Base-by-base conservation (phyloP, 2,888 invertebrate species). In the Hypolimnas misippus region DNA sequence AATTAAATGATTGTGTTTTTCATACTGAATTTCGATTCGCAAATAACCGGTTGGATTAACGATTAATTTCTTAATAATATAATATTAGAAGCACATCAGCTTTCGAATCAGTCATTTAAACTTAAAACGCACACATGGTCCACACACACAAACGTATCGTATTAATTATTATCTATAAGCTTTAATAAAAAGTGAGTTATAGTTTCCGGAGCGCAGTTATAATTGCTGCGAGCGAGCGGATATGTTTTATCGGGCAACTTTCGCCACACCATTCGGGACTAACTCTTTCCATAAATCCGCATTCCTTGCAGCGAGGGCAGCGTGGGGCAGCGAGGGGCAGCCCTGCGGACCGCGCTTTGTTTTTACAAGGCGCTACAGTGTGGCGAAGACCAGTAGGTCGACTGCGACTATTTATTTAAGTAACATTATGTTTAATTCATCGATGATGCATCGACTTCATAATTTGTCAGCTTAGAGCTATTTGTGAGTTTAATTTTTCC, bases 241-340 rank as follows among this genome's bases (percentile, higher is more conserved):
- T 63, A 59, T 50, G 53, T 60, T 59, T 58, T 62, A 63, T 62
- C 60, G 59, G 58, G 44, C 68, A 58, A 64, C 66, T 70, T 62
- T 69, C 66, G 52, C 64, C 55, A 29, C 46, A 61, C 59, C 35
- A 16, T 53, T 53, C 53, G 44, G 58, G 42, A 16, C 44, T 53
- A 77, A 79, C 76, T 79, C 74, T 70, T 71, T 72, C 72, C 74
- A 77, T 81, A 79, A 79, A 76, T 77, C 77, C 68, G 61, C 73
- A 72, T 73, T 71, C 62, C 56, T 51, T 31, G 40, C 52, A n/a
- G 16, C 51, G 31, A 31, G n/a, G n/a, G n/a, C n/a, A n/a, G n/a
- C n/a, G n/a, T n/a, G n/a, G n/a, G n/a, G n/a, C n/a, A n/a, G n/a
- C n/a, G n/a, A n/a, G 17, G 44, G 44, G 38, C 65, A 53, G 57